Evolutionary conservation across 1,140 invertebrate genomes (phyloP).

Genomic region (Bombus huntii): DNA sequence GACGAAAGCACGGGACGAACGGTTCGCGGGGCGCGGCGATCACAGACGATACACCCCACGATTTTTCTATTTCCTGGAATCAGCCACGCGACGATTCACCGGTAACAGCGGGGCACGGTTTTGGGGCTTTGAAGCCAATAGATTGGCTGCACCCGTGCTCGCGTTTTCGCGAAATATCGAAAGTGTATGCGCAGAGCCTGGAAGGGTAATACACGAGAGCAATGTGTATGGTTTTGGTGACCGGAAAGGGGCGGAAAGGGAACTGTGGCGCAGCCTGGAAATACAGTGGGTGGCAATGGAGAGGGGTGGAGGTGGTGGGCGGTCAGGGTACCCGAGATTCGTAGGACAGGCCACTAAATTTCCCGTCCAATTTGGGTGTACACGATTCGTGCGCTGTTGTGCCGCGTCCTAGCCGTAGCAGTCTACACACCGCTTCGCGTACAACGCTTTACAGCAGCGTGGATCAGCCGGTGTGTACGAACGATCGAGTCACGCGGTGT

Average conservation of each 20-base stretch:
- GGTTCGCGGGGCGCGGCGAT: background rate
- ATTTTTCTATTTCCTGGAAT: conserved; percentile 44
- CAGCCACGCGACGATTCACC: background rate
- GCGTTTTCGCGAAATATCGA: conserved; percentile 46
- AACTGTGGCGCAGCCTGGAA: conserved; percentile 9
- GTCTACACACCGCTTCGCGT: background rate
- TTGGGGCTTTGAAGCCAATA: conserved; percentile 1
- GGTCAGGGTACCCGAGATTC: conserved; percentile 73
- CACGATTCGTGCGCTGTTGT: conserved; percentile 64
- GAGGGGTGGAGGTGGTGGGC: conserved; percentile 6
- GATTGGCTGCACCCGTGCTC: conserved; percentile 29
- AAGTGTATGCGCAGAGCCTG: conserved; percentile 10
- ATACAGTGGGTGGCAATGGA: conserved; percentile 1
- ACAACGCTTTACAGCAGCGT: conserved; percentile 44
- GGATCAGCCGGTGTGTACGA: conserved; percentile 51
- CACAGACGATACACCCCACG: conserved; percentile 21
- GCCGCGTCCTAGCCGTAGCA: conserved; percentile 16
- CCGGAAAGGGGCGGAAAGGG: conserved; percentile 40
- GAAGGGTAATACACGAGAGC: conserved; percentile 37
- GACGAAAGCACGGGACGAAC: conserved; percentile 14
- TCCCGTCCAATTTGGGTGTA: conserved; percentile 79
- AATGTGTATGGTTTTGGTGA: conserved; percentile 52
- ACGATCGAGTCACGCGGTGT: conserved; percentile 41
- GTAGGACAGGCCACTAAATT: conserved; percentile 79
- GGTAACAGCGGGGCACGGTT: background rate